Percentiles rank a stretch among this genome's conserved stretches.
phyloP scores from a whole-genome alignment of 1,140 invertebrate genomes.

The Drosophila kikkawai region DNA sequence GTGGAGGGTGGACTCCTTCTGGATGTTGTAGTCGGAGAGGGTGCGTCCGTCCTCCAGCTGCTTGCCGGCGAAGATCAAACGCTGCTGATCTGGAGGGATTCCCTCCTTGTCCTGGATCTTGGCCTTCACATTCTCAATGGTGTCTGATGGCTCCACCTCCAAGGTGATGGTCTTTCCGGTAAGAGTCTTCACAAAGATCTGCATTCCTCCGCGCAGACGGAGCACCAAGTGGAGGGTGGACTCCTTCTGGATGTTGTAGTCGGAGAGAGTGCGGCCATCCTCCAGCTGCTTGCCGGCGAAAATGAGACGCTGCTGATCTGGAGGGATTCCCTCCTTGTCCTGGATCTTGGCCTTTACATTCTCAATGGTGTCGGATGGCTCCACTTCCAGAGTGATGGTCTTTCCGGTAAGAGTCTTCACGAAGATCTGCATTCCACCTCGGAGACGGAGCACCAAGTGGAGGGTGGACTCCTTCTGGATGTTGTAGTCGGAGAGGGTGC shows the following conservation, averaged over 20 bases:
- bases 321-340: conserved; percentile 52
- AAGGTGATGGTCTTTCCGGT: too few species aligned
- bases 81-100: too few species aligned
- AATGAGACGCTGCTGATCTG: conserved; percentile 90
- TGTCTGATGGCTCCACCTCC: too few species aligned
- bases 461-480: conserved; percentile 96
- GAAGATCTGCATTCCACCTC: conserved; percentile 93
- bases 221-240: conserved; percentile 96
- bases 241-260: conserved; percentile 96
- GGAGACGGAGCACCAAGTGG: conserved; percentile 92
- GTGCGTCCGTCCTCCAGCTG: too few species aligned
- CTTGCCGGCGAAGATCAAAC: too few species aligned
- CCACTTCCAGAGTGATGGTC: conserved; percentile 86
- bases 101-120: too few species aligned
- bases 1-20: too few species aligned
- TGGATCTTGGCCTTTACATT: conserved; percentile 57
- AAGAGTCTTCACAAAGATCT: not conserved
- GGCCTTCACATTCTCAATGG: too few species aligned
- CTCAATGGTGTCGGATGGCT: conserved; percentile 46
- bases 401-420: conserved; percentile 93
- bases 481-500: conserved; percentile 87
- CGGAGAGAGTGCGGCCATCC: conserved; percentile 92
- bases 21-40: too few species aligned
- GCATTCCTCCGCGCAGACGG: conserved; percentile 92
- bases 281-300: conserved; percentile 93